phyloP scores from a whole-genome alignment of 2,888 invertebrate genomes.

The Drosophila peninsularis region DNA sequence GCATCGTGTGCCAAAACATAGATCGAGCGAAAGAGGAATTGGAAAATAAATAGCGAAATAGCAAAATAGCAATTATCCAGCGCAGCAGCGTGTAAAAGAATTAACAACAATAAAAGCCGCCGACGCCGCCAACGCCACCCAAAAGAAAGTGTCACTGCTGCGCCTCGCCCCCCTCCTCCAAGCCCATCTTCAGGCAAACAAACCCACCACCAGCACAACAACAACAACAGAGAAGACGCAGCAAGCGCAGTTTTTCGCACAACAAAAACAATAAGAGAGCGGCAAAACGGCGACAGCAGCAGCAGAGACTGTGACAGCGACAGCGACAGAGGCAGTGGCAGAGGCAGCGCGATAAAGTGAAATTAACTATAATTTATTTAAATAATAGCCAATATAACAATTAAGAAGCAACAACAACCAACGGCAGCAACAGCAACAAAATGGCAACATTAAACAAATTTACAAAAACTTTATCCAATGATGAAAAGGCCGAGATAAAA shows the following conservation, averaged over 20 bases:
- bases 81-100: slow-evolving; percentile 57
- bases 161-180: slow-evolving; percentile 4
- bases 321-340: slow-evolving; percentile 20
- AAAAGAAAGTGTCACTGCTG: slow-evolving; percentile 59
- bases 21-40: slow-evolving; percentile 39
- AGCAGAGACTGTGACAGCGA: slow-evolving; percentile 16
- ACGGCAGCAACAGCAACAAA: slow-evolving; percentile 44
- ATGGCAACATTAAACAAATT: slow-evolving; percentile 83
- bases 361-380: slow-evolving; percentile 75
- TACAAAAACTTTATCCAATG: slow-evolving; percentile 85
- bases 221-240: slow-evolving; percentile 18
- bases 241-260: slow-evolving; percentile 55
- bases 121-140: slow-evolving; percentile 46
- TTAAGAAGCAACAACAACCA: slow-evolving; percentile 28
- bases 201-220: slow-evolving; percentile 55
- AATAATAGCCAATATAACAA: slow-evolving; percentile 56
- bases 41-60: slow-evolving; percentile 53
- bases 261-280: slow-evolving; percentile 66
- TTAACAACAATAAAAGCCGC: slow-evolving; percentile 55
- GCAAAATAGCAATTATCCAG: slow-evolving; percentile 60
- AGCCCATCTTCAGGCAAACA: slow-evolving; percentile 35
- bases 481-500: slow-evolving; percentile 90
- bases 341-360: slow-evolving; percentile 58
- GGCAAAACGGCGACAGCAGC: slow-evolving; percentile 50
- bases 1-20: slow-evolving; percentile 49